Evolutionary conservation across 2,797 vertebrate species (phyloP).

Genomic region (Enoplosus armatus): DNA sequence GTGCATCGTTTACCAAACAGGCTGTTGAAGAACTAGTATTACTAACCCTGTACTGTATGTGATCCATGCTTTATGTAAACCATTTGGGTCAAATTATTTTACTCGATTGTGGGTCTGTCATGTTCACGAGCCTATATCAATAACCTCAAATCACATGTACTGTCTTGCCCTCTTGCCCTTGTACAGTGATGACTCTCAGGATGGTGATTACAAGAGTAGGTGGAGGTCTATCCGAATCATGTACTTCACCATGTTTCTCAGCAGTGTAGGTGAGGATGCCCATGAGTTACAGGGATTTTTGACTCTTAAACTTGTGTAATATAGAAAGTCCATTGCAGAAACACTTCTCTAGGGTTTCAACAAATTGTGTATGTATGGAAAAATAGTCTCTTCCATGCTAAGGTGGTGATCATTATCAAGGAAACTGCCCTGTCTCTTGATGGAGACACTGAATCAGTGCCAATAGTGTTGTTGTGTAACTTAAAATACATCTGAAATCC

Average conservation of each 20-base stretch:
- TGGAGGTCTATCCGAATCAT: conserved; percentile 96
- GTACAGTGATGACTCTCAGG: conserved; percentile 79
- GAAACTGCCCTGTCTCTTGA: background rate
- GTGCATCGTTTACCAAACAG: conserved; percentile 13
- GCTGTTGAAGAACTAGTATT: background rate
- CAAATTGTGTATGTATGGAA: background rate
- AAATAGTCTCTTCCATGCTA: background rate
- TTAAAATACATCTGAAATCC: background rate
- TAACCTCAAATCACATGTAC: background rate
- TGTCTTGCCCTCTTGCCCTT: conserved; percentile 14
- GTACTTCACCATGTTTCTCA: conserved; percentile 99
- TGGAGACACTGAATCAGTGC: background rate
- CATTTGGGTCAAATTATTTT: background rate
- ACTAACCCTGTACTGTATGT: background rate
- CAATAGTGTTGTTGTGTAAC: background rate
- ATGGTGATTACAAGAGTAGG: conserved; percentile 88
- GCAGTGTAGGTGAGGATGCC: conserved; percentile 93
- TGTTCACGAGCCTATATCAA: background rate
- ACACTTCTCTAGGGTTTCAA: background rate
- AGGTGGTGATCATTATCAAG: background rate
- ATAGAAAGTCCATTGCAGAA: background rate
- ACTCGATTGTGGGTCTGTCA: background rate
- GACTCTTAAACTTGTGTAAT: background rate
- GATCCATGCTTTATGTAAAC: background rate
- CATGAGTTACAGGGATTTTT: background rate